These are phyloP conservation scores for Armadillidium nasatum DNA, from an alignment of 1,140 invertebrate genomes.

Conservation along the genomic window DNA sequence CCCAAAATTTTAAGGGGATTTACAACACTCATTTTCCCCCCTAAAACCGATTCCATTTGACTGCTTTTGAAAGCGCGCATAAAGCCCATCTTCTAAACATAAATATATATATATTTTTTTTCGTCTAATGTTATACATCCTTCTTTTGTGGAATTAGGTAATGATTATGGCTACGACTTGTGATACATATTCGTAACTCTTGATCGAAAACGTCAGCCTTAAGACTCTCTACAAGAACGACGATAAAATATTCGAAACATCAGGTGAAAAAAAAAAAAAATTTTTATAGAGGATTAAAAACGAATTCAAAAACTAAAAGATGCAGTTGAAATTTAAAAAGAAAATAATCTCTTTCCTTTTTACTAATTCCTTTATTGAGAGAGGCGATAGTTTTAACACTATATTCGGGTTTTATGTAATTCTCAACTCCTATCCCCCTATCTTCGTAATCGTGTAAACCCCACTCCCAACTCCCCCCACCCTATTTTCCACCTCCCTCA, in stretches of 20 bases:
- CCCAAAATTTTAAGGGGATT: not conserved
- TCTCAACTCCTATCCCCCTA: not conserved
- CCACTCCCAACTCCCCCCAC: too few species aligned
- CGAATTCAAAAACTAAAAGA: not conserved
- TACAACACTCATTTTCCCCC: not conserved
- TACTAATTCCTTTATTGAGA: not conserved
- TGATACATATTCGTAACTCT: not conserved
- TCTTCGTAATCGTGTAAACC: too few species aligned
- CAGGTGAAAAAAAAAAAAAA: too few species aligned
- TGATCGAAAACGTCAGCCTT: not conserved
- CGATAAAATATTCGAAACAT: too few species aligned
- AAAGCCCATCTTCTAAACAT: not conserved
- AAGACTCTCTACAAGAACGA: not conserved
- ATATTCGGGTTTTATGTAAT: not conserved
- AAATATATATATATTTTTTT: not conserved
- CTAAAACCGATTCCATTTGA: constrained; percentile 8
- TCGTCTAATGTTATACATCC: not conserved
- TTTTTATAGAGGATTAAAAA: not conserved
- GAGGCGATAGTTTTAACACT: constrained; percentile 1
- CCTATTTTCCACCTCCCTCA: too few species aligned
- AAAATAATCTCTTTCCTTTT: not conserved
- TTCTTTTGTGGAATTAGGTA: not conserved
- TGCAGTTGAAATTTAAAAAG: not conserved
- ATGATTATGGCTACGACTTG: not conserved
- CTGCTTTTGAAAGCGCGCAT: not conserved